These are phyloP conservation scores for Phrynocephalus guinanensis DNA, from an alignment of 2,797 vertebrate genomes.

Conservation along the genomic window DNA sequence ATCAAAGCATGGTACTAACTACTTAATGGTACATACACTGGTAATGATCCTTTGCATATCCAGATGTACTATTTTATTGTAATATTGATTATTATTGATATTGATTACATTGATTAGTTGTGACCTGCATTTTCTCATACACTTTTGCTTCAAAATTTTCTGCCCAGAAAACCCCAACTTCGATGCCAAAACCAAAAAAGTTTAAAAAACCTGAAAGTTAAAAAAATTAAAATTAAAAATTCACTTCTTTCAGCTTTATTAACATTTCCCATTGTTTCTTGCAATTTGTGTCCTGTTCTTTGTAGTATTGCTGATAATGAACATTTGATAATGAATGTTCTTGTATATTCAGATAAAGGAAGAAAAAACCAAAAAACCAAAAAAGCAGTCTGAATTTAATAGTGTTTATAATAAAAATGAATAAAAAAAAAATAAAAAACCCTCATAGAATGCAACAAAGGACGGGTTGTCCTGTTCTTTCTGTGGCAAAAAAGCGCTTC, in stretches of 20 bases:
- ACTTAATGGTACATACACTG: conserved; percentile 49
- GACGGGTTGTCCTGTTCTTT: conserved; percentile 76
- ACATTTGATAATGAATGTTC: conserved; percentile 87
- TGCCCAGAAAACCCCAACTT: conserved; percentile 86
- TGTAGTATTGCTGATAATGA: conserved; percentile 83
- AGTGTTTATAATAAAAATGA: conserved; percentile 85
- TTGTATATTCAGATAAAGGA: conserved; percentile 87
- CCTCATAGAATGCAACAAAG: conserved; percentile 87
- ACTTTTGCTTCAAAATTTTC: conserved; percentile 72
- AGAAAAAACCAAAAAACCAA: conserved; percentile 88
- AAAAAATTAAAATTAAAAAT: conserved; percentile 68
- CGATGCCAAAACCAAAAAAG: conserved; percentile 89
- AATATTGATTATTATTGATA: conserved; percentile 22
- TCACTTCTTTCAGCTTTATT: conserved; percentile 88
- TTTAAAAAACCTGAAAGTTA: conserved; percentile 73
- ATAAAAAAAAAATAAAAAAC: conserved; percentile 70
- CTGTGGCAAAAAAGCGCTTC: conserved; percentile 79
- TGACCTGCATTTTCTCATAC: conserved; percentile 67
- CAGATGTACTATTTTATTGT: conserved; percentile 45
- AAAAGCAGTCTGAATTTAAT: conserved; percentile 89
- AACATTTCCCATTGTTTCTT: conserved; percentile 85
- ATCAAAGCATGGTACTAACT: neutral
- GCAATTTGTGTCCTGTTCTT: conserved; percentile 87
- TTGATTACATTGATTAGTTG: conserved; percentile 52
- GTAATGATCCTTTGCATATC: conserved; percentile 39